These are phyloP conservation scores for Nannobrachium achirus DNA, from an alignment of 2,113 vertebrate species.

Conservation along the genomic window DNA sequence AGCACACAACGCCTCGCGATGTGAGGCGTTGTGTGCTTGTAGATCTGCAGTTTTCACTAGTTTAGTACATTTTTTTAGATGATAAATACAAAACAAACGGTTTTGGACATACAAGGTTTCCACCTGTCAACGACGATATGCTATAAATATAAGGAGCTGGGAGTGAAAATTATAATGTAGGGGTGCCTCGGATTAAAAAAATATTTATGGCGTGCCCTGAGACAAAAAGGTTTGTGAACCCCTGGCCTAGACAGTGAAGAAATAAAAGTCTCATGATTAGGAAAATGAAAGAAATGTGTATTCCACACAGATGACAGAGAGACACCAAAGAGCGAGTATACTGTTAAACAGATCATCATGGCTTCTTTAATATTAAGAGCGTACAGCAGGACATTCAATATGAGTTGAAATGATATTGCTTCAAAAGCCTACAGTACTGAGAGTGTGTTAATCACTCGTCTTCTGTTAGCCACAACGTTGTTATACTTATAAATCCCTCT, in stretches of 20 bases:
- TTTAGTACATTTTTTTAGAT: no score
- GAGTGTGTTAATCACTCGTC: slow-evolving; percentile 14
- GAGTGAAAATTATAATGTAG: no score
- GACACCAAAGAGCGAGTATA: slow-evolving; percentile 7
- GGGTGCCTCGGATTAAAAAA: no score
- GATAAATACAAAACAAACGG: no score
- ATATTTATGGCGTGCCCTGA: no score
- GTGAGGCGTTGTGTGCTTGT: no score
- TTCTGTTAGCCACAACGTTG: slow-evolving; percentile 13
- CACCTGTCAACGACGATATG: no score
- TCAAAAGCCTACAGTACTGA: slow-evolving; percentile 57
- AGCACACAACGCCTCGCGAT: no score
- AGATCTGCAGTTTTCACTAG: no score
- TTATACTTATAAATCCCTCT: slow-evolving; percentile 5
- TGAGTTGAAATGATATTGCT: slow-evolving; percentile 61
- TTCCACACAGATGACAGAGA: background rate
- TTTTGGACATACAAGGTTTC: no score
- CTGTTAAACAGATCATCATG: slow-evolving; percentile 62
- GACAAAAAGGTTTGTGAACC: no score
- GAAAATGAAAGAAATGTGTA: background rate
- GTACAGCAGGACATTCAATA: slow-evolving; percentile 51
- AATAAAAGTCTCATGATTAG: background rate
- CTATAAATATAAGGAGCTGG: no score
- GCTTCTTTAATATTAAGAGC: slow-evolving; percentile 66
- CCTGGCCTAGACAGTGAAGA: slow-evolving; percentile 16